Conservation (phyloP, 2,888 invertebrate species). For the Conops quadrifasciatus region DNA sequence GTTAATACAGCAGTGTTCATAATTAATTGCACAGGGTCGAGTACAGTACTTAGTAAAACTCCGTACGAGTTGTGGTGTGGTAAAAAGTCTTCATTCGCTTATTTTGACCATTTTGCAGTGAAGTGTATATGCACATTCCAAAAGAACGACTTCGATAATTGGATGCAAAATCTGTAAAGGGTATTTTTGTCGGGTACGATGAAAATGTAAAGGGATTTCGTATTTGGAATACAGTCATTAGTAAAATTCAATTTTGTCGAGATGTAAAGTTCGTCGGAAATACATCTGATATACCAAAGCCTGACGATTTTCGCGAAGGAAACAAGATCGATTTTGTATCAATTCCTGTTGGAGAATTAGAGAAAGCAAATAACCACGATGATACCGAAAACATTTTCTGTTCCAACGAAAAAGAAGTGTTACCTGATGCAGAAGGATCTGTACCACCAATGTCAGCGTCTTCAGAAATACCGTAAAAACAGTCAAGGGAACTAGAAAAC, state of each 20-base stretch:
- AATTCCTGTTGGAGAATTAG: background rate
- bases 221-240: constrained; percentile 36
- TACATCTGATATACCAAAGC: background rate
- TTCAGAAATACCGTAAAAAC: too few species aligned
- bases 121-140: constrained; percentile 55
- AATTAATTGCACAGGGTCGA: constrained; percentile 52
- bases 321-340: background rate
- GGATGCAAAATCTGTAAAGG: constrained; percentile 51
- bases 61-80: constrained; percentile 48
- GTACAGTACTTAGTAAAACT: constrained; percentile 43
- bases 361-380: background rate
- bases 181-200: constrained; percentile 52
- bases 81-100: constrained; percentile 23
- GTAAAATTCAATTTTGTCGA: constrained; percentile 35
- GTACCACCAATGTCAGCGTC: too few species aligned
- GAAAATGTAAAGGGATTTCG: constrained; percentile 52
- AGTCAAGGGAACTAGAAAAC: too few species aligned
- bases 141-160: constrained; percentile 54
- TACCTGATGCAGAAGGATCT: constrained; percentile 3
- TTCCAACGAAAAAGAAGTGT: constrained; percentile 10
- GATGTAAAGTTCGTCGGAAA: constrained; percentile 36
- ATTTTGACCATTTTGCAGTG: constrained; percentile 56
- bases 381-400: constrained; percentile 1
- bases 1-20: constrained; percentile 54
- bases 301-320: background rate